A percentile compares a stretch with the other conserved stretches of the same genome.
Conservation (phyloP, 2,888 invertebrate species). For the Eueremaeus valkanovi region DNA sequence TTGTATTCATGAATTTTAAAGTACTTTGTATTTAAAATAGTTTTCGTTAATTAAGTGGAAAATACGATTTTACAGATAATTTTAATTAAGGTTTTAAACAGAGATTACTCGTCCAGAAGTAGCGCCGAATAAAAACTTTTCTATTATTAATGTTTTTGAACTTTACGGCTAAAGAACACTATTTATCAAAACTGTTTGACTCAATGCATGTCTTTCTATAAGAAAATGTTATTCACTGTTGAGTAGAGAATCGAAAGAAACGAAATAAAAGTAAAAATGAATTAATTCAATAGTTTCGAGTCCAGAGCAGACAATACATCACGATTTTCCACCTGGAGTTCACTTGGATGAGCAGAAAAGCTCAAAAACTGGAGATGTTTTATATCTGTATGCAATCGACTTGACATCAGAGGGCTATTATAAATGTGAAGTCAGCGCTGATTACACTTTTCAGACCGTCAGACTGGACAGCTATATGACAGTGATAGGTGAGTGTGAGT, state of each 20-base stretch:
- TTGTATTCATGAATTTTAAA: not conserved
- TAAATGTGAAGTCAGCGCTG: slow-evolving; percentile 38
- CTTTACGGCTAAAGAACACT: not conserved
- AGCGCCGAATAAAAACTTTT: too few species aligned
- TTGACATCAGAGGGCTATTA: slow-evolving; percentile 33
- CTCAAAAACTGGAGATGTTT: not conserved
- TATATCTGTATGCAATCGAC: slow-evolving; percentile 17
- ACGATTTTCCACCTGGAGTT: slow-evolving; percentile 27
- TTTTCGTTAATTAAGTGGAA: slow-evolving; percentile 2
- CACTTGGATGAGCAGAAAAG: not conserved
- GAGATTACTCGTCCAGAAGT: not conserved
- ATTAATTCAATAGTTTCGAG: slow-evolving; percentile 31
- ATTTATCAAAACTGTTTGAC: slow-evolving; percentile 3
- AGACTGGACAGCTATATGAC: slow-evolving; percentile 24
- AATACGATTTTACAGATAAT: slow-evolving; percentile 1
- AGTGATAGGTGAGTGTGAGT: slow-evolving; percentile 36
- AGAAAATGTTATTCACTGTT: not conserved
- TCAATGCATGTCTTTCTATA: not conserved
- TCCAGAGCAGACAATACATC: slow-evolving; percentile 33
- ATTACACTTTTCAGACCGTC: slow-evolving; percentile 36
- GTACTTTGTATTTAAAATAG: not conserved
- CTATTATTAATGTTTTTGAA: too few species aligned
- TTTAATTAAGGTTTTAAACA: slow-evolving; percentile 7
- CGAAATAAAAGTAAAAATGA: not conserved
- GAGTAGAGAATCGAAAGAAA: slow-evolving; percentile 1